A percentile compares a stretch with the other conserved stretches of the same genome.
Evolutionary conservation across 2,888 invertebrate species (phyloP).

Genomic region (Anodontia alba): DNA sequence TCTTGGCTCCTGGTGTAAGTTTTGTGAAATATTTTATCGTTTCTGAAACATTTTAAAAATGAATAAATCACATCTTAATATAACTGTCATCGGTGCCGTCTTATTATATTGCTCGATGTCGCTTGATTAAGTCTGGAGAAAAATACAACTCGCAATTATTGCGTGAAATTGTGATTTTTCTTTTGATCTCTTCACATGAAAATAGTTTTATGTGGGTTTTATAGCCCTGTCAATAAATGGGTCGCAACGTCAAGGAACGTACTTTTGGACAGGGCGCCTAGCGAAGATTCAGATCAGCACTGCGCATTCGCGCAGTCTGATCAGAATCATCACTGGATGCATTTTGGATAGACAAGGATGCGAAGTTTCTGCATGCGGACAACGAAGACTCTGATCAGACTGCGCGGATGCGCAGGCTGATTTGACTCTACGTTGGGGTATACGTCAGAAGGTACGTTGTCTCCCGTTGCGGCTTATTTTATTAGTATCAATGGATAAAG

Average conservation of each 20-base stretch:
- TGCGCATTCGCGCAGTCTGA: too few species aligned
- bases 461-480: too few species aligned
- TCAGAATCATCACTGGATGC: too few species aligned
- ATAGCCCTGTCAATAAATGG: neutral
- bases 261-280: neutral
- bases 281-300: neutral
- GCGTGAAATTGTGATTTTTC: conserved; percentile 1
- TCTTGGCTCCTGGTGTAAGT: too few species aligned
- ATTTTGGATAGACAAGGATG: too few species aligned
- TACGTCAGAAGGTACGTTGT: too few species aligned
- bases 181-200: neutral
- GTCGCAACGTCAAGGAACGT: neutral
- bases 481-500: neutral
- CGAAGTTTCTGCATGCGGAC: neutral
- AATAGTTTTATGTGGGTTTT: neutral
- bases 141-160: conserved; percentile 5
- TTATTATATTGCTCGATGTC: neutral
- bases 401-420: too few species aligned
- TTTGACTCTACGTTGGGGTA: too few species aligned
- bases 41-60: neutral
- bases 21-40: neutral
- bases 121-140: neutral
- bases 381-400: too few species aligned
- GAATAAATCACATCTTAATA: conserved; percentile 3
- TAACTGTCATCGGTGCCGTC: neutral